Evolutionary conservation across 2,888 invertebrate species (phyloP).

Genomic region (Phania funesta): DNA sequence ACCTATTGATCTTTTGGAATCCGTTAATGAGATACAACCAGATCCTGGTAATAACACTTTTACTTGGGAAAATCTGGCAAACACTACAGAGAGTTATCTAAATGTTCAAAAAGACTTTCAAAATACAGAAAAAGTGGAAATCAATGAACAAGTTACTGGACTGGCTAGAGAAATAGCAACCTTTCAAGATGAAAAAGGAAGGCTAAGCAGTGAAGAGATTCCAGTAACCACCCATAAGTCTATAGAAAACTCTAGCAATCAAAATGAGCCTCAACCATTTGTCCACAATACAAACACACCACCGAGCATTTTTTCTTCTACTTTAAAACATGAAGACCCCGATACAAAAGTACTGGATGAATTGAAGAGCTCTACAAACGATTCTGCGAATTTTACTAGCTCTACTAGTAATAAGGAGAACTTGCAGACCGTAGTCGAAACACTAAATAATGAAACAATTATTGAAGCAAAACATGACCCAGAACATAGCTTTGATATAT

Average conservation of each 20-base stretch:
- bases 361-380: background rate
- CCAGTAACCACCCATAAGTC: too few relatives aligned
- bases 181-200: too few relatives aligned
- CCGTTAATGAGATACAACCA: background rate
- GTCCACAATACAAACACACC: background rate
- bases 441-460: background rate
- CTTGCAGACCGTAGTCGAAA: too few relatives aligned
- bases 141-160: too few relatives aligned
- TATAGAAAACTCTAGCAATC: too few relatives aligned
- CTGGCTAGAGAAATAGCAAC: too few relatives aligned
- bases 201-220: too few relatives aligned
- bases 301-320: background rate
- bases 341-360: background rate
- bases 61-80: background rate
- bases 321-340: background rate
- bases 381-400: background rate
- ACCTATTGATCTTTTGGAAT: conserved; percentile 26
- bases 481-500: background rate
- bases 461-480: background rate
- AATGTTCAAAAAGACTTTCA: too few relatives aligned
- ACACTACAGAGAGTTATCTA: too few relatives aligned
- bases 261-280: too few relatives aligned
- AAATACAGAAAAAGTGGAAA: too few relatives aligned
- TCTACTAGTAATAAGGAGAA: background rate
- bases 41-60: background rate